A percentile compares a stretch with the other conserved stretches of the same genome.
Conservation (phyloP, 2,888 invertebrate species). For the Microchrysa polita region DNA sequence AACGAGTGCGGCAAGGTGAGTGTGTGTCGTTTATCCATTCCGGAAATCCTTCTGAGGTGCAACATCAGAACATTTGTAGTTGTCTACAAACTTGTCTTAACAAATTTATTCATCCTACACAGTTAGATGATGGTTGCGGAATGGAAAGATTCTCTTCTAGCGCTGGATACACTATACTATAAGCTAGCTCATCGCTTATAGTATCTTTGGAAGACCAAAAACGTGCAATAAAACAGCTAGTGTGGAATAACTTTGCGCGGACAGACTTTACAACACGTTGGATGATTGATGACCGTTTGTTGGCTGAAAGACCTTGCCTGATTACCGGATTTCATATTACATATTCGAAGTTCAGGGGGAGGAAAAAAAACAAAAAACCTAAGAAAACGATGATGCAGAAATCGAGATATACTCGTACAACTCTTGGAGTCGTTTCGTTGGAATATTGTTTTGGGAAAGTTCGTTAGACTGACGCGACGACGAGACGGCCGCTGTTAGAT, state of each 20-base stretch:
- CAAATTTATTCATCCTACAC: constrained; percentile 38
- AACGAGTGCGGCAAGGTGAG: too few species aligned
- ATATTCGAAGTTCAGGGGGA: constrained; percentile 18
- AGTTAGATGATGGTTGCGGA: too few species aligned
- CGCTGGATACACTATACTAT: neutral
- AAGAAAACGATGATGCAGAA: neutral
- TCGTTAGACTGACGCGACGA: too few species aligned
- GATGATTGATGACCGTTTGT: constrained; percentile 41
- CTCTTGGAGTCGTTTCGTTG: too few species aligned
- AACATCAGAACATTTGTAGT: neutral
- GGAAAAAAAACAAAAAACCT: neutral
- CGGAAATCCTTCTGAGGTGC: constrained; percentile 28
- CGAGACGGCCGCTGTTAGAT: too few species aligned
- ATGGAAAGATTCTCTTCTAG: neutral
- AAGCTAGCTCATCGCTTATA: too few species aligned
- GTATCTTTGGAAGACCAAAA: neutral
- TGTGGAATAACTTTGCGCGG: neutral
- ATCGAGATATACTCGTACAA: too few species aligned
- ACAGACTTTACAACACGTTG: constrained; percentile 33
- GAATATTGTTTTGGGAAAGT: too few species aligned
- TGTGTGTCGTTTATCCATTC: constrained; percentile 23
- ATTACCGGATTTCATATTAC: constrained; percentile 31
- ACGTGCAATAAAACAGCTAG: neutral
- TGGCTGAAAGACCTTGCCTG: constrained; percentile 35
- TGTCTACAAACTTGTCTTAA: constrained; percentile 18